Percentiles rank a stretch among this genome's conserved stretches.
These are phyloP conservation scores for Ophthalmolycus amberensis DNA, from an alignment of 2,113 vertebrate species.

Conservation along the genomic window DNA sequence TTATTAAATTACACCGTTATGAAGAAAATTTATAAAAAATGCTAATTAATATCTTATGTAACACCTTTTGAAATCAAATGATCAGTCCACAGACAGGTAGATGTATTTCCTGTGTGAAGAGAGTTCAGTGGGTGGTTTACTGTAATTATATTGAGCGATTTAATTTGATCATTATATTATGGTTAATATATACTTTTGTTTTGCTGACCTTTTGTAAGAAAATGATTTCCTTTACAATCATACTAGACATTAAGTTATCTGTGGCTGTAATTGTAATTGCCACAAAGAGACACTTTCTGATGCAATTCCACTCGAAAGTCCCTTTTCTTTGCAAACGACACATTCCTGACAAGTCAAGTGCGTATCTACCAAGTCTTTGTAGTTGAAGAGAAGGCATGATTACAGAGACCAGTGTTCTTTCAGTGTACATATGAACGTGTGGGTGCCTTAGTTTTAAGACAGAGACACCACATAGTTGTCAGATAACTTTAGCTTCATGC, in stretches of 20 bases:
- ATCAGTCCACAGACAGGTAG: neutral
- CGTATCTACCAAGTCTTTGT: neutral
- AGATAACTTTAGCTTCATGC: neutral
- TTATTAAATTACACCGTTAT: neutral
- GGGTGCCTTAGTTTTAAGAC: neutral
- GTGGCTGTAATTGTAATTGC: neutral
- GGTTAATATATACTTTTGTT: neutral
- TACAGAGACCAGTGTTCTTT: neutral
- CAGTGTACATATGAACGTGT: neutral
- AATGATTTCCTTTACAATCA: neutral
- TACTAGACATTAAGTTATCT: neutral
- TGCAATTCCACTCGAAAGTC: neutral
- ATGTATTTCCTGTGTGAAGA: neutral
- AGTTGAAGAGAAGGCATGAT: neutral
- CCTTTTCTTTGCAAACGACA: neutral
- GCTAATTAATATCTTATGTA: neutral
- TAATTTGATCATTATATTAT: neutral
- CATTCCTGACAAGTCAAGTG: neutral
- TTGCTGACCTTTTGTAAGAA: neutral
- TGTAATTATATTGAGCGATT: neutral
- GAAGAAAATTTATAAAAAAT: slow-evolving; percentile 2
- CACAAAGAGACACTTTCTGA: neutral
- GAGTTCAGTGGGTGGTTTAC: neutral
- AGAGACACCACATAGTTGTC: neutral
- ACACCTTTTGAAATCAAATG: slow-evolving; percentile 11